Evolutionary conservation across 2,888 invertebrate species (phyloP), one percentile per base, ranked within the genome.

Genomic region (Morpho achilles): DNA sequence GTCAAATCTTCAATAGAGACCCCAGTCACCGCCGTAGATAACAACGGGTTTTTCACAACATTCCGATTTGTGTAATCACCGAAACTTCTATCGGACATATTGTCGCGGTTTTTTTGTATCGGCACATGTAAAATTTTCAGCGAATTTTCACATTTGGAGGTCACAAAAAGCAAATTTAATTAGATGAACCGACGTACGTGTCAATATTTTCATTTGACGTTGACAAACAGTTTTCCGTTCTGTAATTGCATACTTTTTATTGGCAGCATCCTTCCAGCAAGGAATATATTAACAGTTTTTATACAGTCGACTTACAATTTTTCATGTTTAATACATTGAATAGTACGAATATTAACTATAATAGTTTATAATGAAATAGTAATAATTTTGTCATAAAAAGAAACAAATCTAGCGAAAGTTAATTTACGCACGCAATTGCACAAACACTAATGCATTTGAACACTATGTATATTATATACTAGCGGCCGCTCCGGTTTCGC

Each of bases 1-100:
- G 94, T 91, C 85, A 94, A 93, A 82, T 95, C 95, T 69, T 95
- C 95, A 57, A 94, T 92, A 9, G 94, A 93, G 67, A 94, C 92
- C 56, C 94, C 94, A 67, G 93, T 94, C 64, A 95, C 94, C 61
- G 95, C 94, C 56, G 93, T 94, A 69, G 94, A 94, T 64, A 96
- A 89, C 70, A 96, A 89, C 41, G 95, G 93, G 84, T 96, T 96
- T 91, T 88, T 89, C 73, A 90, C 83, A 62, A 84, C 75, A 76
- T 80, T 84, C 77, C 80, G 81, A 69, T 77, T 82, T 58, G 78
- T 74, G 63, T 84, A 77, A 73, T 89, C 88, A 75, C 88, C 86
- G 65, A 86, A 88, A 84, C 87, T 83, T 82, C 82, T 87, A 73
- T 90, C 89, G 67, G 88, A 82, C 89, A 90, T 90, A 67, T 77